Evolutionary conservation across 2,888 invertebrate species (phyloP), one percentile per base, ranked within the genome.

Genomic region (Heliconius cydno): DNA sequence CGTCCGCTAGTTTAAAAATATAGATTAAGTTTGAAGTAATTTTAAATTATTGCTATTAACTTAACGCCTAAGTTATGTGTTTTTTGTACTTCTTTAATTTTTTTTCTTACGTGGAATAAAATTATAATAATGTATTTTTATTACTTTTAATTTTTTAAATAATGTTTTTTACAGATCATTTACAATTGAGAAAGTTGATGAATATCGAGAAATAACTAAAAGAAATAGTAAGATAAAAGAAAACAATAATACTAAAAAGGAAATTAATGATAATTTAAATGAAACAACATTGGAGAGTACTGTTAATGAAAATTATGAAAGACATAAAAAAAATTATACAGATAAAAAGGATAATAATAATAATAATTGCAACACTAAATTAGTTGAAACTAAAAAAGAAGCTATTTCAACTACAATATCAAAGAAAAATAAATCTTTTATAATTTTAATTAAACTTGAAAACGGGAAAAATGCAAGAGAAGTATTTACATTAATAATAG

Each of bases 401-500:
- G 22, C 7, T 25, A 28, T 41, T 65, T 13, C n/a, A 52, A 34
- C 6, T 68, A 34, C 46, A 67, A 63, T 28, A 66, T 2, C 28
- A 30, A 73, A 74, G 34, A 12, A 65, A 28, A 19, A 63, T 6
- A 46, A 75, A 65, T 22, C 65, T 1, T 41, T 15, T 10, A 75
- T 46, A 63, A 60, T 75, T 25, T 28, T 70, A 9, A 46, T 79
- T 41, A 9, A 72, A 73, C 12, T 22, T n/a, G 63, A 15, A 63
- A 67, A 70, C 15, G 22, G 30, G 13, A 52, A 15, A 13, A 46
- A 73, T 0, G 80, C 85, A 3, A 84, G 83, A 77, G 67, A 79
- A 15, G 77, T 89, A 57, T 88, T 88, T 85, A 84, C 70, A 28
- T 65, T 82, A 15, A 84, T 91, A 25, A 84, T 85, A 15, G 67